Percentiles rank a stretch among this genome's conserved stretches.
Conservation (phyloP, 2,888 invertebrate species). For the Xanthia icteritia region DNA sequence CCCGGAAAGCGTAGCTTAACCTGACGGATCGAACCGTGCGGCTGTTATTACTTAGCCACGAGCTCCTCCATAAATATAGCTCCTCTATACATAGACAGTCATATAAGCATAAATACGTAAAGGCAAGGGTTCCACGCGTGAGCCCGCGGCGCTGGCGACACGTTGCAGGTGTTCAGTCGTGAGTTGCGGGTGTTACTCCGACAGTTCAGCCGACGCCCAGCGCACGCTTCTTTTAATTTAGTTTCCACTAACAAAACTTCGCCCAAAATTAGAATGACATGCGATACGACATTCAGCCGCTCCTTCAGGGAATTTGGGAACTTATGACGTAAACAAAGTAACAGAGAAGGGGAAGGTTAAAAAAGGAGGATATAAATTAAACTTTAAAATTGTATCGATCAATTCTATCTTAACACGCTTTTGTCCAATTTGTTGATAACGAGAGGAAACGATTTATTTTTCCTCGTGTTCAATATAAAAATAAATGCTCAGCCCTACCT, state of each 20-base stretch:
- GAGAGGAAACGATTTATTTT: slow-evolving; percentile 6
- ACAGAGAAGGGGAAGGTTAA: background rate
- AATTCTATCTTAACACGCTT: slow-evolving; percentile 4
- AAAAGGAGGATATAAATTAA: background rate
- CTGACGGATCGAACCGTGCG: too few relatives aligned
- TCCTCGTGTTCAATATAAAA: slow-evolving; percentile 10
- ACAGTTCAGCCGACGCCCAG: background rate
- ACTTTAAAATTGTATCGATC: slow-evolving; percentile 5
- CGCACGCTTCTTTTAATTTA: slow-evolving; percentile 35
- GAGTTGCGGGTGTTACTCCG: background rate
- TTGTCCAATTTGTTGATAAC: slow-evolving; percentile 20
- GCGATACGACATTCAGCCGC: background rate
- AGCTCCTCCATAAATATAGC: too few relatives aligned
- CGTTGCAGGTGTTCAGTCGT: slow-evolving; percentile 5
- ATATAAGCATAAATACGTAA: background rate
- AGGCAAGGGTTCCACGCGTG: background rate
- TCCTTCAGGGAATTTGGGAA: background rate
- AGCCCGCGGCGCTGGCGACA: slow-evolving; percentile 17
- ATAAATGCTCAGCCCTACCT: background rate
- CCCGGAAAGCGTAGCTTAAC: too few relatives aligned
- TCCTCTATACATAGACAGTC: background rate
- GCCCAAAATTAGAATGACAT: slow-evolving; percentile 9
- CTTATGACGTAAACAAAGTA: background rate
- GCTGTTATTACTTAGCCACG: too few relatives aligned
- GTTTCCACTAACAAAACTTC: slow-evolving; percentile 37